Evolutionary conservation across 2,113 vertebrate species (phyloP), one percentile per base, ranked within the genome.

Genomic region (Eulemur macaco): DNA sequence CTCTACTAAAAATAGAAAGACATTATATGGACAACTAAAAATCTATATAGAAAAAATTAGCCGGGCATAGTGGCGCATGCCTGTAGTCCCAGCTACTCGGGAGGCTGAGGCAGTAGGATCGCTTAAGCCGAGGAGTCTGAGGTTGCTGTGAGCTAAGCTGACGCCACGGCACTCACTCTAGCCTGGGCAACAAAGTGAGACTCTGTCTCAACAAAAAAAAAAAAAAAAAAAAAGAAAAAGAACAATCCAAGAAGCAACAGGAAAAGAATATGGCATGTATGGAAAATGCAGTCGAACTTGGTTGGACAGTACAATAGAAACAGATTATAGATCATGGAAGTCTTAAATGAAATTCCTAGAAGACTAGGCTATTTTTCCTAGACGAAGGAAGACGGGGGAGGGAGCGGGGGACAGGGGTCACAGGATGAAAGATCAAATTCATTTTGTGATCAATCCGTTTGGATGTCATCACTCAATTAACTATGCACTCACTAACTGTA

Each of bases 371-470:
- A 37, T 58, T 77, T 83, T 68, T 52, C 78, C 50, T 81, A 93
- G 73, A 58, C 39, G 64, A 83, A 56, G 13, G 17, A 25, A 89
- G 21, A 29, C 39, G 27, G 39, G 20, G 84, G 23, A 31, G 29
- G 29, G 31, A 34, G 73, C 17, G 8, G 29, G 17, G 18, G 64
- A 31, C 25, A 37, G 23, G 31, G 73, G 47, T 73, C 63, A 71
- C 1, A 54, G n/a, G 13, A 82, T 58, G 60, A 89, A 14, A 54
- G 29, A 58, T 63, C 78, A 94, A 76, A 96, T 13, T 89, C 37
- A 89, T 81, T 86, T 94, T 77, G n/a, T 86, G 78, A 92, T 89
- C 50, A 94, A 73, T 21, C 4, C 82, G n/a, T 68, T 86, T 82
- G 5, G 47, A 86, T 86, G 27, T 82, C 52, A 86, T 58, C 14